These are phyloP conservation scores for Drosophila seclusa DNA, from an alignment of 2,888 invertebrate genomes.

Conservation along the genomic window DNA sequence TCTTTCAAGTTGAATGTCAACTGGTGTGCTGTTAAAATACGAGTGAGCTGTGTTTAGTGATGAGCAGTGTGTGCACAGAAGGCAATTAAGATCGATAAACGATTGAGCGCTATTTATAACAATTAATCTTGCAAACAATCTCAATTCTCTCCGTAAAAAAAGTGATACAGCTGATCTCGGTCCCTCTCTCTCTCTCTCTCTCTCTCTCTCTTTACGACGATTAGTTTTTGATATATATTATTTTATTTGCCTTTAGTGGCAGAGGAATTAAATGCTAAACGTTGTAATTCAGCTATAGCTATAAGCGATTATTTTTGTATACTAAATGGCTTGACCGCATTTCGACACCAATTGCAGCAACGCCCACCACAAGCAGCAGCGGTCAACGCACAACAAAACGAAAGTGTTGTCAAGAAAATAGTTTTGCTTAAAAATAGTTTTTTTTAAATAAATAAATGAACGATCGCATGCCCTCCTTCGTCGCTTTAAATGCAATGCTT, in stretches of 20 bases:
- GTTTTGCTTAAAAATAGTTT: constrained; percentile 61
- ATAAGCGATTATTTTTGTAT: constrained; percentile 51
- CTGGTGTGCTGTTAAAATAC: constrained; percentile 13
- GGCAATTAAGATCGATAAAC: constrained; percentile 31
- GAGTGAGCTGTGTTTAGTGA: constrained; percentile 12
- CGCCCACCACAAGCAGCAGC: constrained; percentile 43
- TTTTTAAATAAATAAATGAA: constrained; percentile 42
- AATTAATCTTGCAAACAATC: constrained; percentile 4
- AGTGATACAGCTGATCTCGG: constrained; percentile 25
- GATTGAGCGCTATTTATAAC: constrained; percentile 14
- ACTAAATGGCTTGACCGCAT: constrained; percentile 65
- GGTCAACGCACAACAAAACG: constrained; percentile 41
- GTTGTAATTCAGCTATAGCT: constrained; percentile 21
- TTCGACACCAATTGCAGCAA: constrained; percentile 54
- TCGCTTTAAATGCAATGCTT: constrained; percentile 36
- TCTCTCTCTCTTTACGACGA: not conserved
- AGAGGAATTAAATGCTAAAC: constrained; percentile 33
- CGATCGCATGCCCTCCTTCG: constrained; percentile 36
- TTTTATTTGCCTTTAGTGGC: constrained; percentile 11
- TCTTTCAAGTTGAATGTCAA: constrained; percentile 53
- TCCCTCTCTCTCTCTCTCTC: not conserved
- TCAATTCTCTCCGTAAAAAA: not conserved
- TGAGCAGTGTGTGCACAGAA: constrained; percentile 7
- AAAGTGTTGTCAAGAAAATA: constrained; percentile 54
- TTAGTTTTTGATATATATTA: not conserved